Base-by-base conservation (phyloP, 1,140 invertebrate species). In the Aphelinus certus region DNA sequence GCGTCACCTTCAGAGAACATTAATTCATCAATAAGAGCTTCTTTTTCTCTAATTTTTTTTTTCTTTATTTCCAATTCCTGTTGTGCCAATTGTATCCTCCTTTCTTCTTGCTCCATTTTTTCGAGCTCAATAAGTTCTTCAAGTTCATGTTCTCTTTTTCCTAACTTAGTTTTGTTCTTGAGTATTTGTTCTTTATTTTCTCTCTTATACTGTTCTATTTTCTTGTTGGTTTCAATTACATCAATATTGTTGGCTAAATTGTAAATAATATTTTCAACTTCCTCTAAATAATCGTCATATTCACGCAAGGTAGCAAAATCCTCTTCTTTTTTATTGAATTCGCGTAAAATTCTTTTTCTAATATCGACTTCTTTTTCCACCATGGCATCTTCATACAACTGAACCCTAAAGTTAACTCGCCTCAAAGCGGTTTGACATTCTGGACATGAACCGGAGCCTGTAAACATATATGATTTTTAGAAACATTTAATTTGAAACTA, bases 281-380 rank as follows among this genome's bases (percentile, higher is more conserved):
- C 93, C 87, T 98, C 96, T 77, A 98, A 89, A 84, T 98, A 98
- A 85, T 98, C 94, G 87, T 98, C 98, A 84, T 94, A 98, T 77
- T 97, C 96, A 65, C 91, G 86, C 53, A 96, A 83, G 3, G 91
- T 89, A 4, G 84, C 81, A 88, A 98, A 98, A 85, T 98, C 96
- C 79, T 97, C 95, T 85, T 97, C 94, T 81, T 93, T 95, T 81
- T 97, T 96, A 80, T 97, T 97, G 80, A 94, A 98, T 85, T 97
- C 96, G 83, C 94, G 93, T 1, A 98, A 84, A 47, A 99, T 92
- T 81, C 93, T 91, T 84, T 94, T 95, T 42, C 98, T 89, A 79
- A 99, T 98, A 81, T 99, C 97, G 6, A 99, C 93, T 90, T 99
- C 98, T 84, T 99, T 98, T 88, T 99, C 98, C 1, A 99, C 95